These are phyloP conservation scores for Nomada goodeniana DNA, from an alignment of 2,888 invertebrate genomes.

Conservation along the genomic window DNA sequence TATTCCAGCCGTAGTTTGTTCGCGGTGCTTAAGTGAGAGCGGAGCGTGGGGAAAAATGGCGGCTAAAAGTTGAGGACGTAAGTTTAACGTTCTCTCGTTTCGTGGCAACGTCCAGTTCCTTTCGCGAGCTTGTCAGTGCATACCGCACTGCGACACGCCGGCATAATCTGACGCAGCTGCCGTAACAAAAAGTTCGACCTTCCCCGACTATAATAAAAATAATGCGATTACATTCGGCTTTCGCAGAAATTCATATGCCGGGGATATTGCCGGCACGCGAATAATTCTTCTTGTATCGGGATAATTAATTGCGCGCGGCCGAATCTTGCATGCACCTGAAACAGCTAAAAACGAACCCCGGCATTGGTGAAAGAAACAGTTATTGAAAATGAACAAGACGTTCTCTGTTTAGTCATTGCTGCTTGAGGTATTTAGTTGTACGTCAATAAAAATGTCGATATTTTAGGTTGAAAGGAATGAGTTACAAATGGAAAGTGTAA, in stretches of 20 bases:
- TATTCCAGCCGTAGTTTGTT: neutral
- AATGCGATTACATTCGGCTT: conserved; percentile 16
- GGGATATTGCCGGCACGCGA: conserved; percentile 16
- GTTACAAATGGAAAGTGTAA: too few relatives aligned
- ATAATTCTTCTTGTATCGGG: neutral
- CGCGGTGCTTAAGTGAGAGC: neutral
- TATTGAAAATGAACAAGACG: too few relatives aligned
- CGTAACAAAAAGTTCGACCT: conserved; percentile 49
- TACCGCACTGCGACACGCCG: conserved; percentile 77
- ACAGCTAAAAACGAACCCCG: neutral
- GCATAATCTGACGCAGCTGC: conserved; percentile 50
- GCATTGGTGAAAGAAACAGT: too few relatives aligned
- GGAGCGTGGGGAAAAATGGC: neutral
- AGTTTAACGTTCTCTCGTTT: conserved; percentile 31
- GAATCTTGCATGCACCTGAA: neutral
- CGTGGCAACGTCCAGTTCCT: conserved; percentile 60
- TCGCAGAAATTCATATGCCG: conserved; percentile 25
- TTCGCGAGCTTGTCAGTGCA: conserved; percentile 60
- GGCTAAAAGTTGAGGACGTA: conserved; percentile 1
- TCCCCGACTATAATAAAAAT: conserved; percentile 39
- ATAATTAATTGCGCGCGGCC: neutral
- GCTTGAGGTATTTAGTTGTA: neutral
- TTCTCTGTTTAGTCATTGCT: neutral
- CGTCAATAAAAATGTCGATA: too few relatives aligned
- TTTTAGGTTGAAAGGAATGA: too few relatives aligned